Evolutionary conservation across 2,113 vertebrate species (phyloP), one percentile per base, ranked within the genome.

Genomic region (Carassius carassius): DNA sequence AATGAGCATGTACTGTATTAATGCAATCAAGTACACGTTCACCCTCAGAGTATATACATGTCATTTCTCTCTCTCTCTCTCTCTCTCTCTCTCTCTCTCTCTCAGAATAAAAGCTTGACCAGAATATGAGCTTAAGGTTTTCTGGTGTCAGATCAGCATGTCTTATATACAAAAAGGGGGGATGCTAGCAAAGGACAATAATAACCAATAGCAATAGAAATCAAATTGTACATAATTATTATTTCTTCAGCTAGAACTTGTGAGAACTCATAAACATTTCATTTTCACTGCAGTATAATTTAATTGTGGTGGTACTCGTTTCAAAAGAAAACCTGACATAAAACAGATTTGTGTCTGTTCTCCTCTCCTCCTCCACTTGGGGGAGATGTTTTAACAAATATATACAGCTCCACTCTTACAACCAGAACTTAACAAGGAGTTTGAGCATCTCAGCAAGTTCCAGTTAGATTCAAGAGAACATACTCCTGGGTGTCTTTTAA

Each of bases 341-440:
- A 65, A 13, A 17, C 16, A 69, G 3, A 19, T 37, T 29, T 35
- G 8, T 73, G 21, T 13, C 35, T 44, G 37, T 12, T 73, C 21
- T 73, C 10, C 10, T 41, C 70, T 12, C 44, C 21, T 73, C 10
- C 10, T 41, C 70, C 70, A 73, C 70, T 73, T 73, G 70, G 70
- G 69, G 70, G 70, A 73, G 70, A 73, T 73, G 70, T 73, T 73
- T 72, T 23, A 44, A 73, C 37, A 44, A 12, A 44, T 73, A 44
- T 14, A 44, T 73, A 21, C 21, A 14, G 21, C 21, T 13, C 41
- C 37, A 6, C 21, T 23, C 35, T 13, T 41, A 44, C 21, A 44
- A 11, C 44, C 37, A 73, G 12, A 3, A 44, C 70, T 44, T 44
- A 19, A 37, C 32, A 23, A 5, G 19, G 67, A 70, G 32, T 21